phyloP scores from a whole-genome alignment of 1,140 invertebrate species.

The Aradophagus sp. region DNA sequence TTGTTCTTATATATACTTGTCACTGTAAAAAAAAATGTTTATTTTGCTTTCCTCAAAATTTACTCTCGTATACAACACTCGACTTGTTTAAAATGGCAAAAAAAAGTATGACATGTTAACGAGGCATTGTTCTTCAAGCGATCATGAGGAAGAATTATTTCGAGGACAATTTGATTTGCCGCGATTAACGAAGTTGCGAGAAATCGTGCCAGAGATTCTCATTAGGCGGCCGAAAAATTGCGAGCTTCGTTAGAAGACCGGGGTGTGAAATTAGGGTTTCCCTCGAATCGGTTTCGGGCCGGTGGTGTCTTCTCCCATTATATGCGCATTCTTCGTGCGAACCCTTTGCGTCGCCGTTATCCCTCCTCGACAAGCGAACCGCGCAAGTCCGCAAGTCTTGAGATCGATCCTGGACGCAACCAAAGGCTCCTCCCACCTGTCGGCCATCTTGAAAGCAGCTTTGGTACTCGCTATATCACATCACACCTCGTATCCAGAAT shows the following conservation, averaged over 20 bases:
- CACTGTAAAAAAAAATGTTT: too few species aligned
- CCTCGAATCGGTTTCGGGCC: slow-evolving; percentile 18
- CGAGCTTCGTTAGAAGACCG: slow-evolving; percentile 55
- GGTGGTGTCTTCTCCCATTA: slow-evolving; percentile 30
- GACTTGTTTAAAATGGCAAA: too few species aligned
- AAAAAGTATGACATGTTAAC: too few species aligned
- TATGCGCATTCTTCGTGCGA: slow-evolving; percentile 29
- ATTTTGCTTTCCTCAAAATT: too few species aligned
- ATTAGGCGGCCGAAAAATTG: slow-evolving; percentile 63
- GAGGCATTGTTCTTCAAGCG: background rate
- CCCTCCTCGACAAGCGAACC: slow-evolving; percentile 60
- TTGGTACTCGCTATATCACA: slow-evolving; percentile 71
- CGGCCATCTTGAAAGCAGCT: slow-evolving; percentile 74
- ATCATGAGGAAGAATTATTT: slow-evolving; percentile 52
- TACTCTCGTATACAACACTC: too few species aligned
- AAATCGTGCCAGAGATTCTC: slow-evolving; percentile 59
- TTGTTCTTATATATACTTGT: too few species aligned
- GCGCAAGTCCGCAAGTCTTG: slow-evolving; percentile 72
- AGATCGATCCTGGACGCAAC: slow-evolving; percentile 72
- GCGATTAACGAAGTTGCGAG: slow-evolving; percentile 55
- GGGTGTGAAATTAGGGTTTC: slow-evolving; percentile 63
- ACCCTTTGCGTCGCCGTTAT: slow-evolving; percentile 35
- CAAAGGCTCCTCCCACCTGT: slow-evolving; percentile 74
- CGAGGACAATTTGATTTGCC: slow-evolving; percentile 64
- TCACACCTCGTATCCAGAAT: slow-evolving; percentile 71